Evolutionary conservation across 2,888 invertebrate genomes (phyloP).

Genomic region (Microplitis deprimator): DNA sequence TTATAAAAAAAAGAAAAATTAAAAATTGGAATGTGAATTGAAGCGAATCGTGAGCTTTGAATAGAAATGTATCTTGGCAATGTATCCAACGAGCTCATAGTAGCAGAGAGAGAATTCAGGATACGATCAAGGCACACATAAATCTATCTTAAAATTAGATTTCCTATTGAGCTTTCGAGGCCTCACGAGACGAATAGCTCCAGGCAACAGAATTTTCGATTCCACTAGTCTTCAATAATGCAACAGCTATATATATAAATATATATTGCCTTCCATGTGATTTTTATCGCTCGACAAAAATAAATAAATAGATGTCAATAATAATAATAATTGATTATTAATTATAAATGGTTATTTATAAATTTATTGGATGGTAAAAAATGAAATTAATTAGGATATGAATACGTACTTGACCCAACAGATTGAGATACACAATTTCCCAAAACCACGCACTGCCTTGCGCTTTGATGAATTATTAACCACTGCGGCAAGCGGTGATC

Average conservation of each 20-base stretch:
- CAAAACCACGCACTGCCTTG: background rate
- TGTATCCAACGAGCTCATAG: background rate
- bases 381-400: background rate
- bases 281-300: background rate
- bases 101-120: background rate
- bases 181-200: slow-evolving; percentile 37
- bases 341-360: background rate
- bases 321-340: background rate
- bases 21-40: background rate
- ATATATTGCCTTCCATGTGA: background rate
- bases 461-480: slow-evolving; percentile 44
- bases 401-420: background rate
- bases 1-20: background rate
- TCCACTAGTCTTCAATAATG: slow-evolving; percentile 40
- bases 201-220: slow-evolving; percentile 36
- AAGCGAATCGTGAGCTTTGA: background rate
- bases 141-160: slow-evolving; percentile 57
- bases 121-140: slow-evolving; percentile 40
- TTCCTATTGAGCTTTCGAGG: slow-evolving; percentile 47
- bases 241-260: slow-evolving; percentile 37
- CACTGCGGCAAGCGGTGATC: slow-evolving; percentile 34
- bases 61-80: background rate
- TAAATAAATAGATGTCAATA: background rate
- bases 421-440: slow-evolving; percentile 4
- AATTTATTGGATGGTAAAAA: background rate